Base-by-base conservation (phyloP, 2,888 invertebrate genomes). In the Phalera bucephala region DNA sequence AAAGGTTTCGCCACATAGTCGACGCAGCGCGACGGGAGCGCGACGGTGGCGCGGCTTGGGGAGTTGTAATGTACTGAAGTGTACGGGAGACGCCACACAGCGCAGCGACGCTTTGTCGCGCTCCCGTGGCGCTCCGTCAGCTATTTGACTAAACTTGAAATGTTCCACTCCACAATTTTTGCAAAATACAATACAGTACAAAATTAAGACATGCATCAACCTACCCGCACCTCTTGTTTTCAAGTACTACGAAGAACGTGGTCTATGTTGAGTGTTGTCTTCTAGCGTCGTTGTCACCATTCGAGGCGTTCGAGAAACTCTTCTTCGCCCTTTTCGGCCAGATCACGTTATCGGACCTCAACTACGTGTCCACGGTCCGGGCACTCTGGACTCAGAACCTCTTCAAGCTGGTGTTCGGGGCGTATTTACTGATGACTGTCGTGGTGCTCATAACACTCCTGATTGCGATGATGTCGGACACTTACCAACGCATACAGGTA, bases 391-490 rank as follows among this genome's bases (percentile, higher is more conserved):
- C 96, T 53, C 93, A 94, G 87, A 93, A 93, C 88, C 93, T 96
- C 72, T 96, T 96, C 93, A 96, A 96, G 91, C 91, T 96, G 80
- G 95, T 98, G 71, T 98, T 99, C 91, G 99, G 98, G 70, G 94
- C 97, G 85, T 99, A 99, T 93, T 95, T 99, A 94, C 94, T 99
- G 93, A 97, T 99, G 84, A 97, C 98, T 64, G 95, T 98, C 80
- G 96, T 99, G 90, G 99, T 99, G 80, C 94, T 99, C 75, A 97
- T 99, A 91, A 99, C 99, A 91, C 94, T 99, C 82, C 95, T 99
- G 84, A 99, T 99, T 93, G 99, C 99, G 91, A 99, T 99, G 99
- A 99, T 99, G 98, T 98, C 98, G 90, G 99, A 99, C 93, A 99
- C 99, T 72, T 99, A 99, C 91, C 99, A 99, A 89, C 94, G 98